Percentiles rank a stretch among this genome's conserved stretches.
These are phyloP conservation scores for Elaphurus davidianus DNA, from an alignment of 2,113 vertebrate species.

Conservation along the genomic window DNA sequence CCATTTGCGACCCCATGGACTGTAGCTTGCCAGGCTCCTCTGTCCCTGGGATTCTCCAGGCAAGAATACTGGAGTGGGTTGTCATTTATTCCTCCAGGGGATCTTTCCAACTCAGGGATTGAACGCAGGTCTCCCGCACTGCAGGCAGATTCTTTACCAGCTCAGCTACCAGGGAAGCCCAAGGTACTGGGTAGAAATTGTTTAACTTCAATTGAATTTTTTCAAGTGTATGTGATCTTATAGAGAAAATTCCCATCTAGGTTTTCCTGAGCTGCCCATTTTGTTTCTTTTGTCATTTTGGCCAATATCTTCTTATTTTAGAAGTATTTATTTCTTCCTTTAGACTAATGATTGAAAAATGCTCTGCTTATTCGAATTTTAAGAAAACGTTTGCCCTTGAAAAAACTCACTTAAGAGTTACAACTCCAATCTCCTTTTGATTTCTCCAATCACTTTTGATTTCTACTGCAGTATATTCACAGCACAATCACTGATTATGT, in stretches of 20 bases:
- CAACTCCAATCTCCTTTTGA: background rate
- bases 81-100: background rate
- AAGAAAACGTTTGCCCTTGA: background rate
- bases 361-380: background rate
- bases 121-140: background rate
- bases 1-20: background rate
- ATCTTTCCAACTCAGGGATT: background rate
- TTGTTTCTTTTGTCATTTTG: background rate
- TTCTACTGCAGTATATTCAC: background rate
- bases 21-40: background rate
- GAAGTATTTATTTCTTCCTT: background rate
- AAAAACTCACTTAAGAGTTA: background rate
- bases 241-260: background rate
- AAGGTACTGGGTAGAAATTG: background rate
- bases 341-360: background rate
- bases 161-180: background rate
- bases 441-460: background rate
- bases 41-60: background rate
- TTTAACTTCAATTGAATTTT: background rate
- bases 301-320: background rate
- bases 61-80: background rate
- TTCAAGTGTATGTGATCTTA: background rate
- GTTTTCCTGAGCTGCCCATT: background rate
- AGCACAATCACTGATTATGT: background rate
- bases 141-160: background rate